These are phyloP conservation scores for Zoroaster sp. DNA, from an alignment of 53 echinoderm and acorn worm species.

Conservation along the genomic window DNA sequence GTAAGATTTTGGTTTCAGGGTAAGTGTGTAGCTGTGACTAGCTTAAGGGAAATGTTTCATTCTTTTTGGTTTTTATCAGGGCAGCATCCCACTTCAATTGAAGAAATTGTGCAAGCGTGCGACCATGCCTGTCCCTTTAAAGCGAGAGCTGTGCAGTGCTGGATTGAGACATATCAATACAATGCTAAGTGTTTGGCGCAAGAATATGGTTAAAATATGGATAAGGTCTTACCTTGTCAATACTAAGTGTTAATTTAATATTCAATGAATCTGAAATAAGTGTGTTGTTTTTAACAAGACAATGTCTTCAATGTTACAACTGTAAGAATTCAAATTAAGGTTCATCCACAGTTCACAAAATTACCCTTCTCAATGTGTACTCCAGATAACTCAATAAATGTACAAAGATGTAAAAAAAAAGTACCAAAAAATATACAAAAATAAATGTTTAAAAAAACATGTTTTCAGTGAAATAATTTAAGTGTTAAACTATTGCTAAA, in stretches of 20 bases:
- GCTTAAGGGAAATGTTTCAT: not conserved
- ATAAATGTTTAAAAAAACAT: not conserved
- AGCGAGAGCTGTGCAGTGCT: conserved; percentile 57
- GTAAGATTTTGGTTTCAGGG: conserved; percentile 3
- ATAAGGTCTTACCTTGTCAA: not conserved
- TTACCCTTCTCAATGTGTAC: not conserved
- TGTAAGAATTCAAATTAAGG: too few relatives aligned
- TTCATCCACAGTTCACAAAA: not conserved
- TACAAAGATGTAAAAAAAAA: too few relatives aligned
- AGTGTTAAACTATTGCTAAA: not conserved
- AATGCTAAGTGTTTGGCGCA: conserved; percentile 57
- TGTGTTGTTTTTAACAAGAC: not conserved
- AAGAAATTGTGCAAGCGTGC: conserved; percentile 67
- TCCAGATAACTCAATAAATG: too few relatives aligned
- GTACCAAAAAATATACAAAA: too few relatives aligned
- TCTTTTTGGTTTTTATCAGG: not conserved
- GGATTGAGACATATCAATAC: conserved; percentile 48
- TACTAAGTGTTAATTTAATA: not conserved
- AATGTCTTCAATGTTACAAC: too few relatives aligned
- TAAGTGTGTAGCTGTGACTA: conserved; percentile 20
- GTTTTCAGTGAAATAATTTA: too few relatives aligned
- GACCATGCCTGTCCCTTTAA: conserved; percentile 47
- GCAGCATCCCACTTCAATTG: conserved; percentile 57
- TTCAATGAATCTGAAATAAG: not conserved
- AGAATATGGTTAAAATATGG: conserved; percentile 28